Conservation (phyloP, 37 sponge, comb jelly and placozoan genomes). For the Ephydatia muelleri region DNA sequence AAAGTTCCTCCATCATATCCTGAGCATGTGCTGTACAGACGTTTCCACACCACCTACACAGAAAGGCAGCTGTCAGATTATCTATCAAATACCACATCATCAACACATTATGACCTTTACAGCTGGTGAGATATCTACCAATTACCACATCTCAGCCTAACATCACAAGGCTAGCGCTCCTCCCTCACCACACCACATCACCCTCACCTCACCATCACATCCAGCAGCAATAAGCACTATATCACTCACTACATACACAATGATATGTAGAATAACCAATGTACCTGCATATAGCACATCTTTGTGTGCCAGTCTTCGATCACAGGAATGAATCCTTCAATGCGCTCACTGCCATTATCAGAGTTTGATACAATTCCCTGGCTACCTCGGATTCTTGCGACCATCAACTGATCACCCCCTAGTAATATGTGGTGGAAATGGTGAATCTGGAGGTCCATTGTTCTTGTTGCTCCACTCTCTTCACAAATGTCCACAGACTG, state of each 20-base stretch:
- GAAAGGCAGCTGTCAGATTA: no score
- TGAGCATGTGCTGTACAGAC: conserved; percentile 16
- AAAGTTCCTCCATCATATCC: neutral
- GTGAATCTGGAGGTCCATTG: neutral
- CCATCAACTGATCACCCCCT: conserved; percentile 22
- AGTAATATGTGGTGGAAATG: conserved; percentile 6
- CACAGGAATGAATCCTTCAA: conserved; percentile 12
- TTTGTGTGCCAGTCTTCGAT: conserved; percentile 31
- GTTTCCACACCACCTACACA: conserved; percentile 41
- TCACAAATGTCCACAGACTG: no score
- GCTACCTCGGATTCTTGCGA: neutral
- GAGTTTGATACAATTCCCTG: neutral
- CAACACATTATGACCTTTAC: no score
- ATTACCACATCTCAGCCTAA: no score
- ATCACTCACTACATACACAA: no score
- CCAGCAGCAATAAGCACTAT: no score
- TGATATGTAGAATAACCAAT: neutral
- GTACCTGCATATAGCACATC: neutral
- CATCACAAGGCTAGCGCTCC: no score
- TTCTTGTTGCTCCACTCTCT: neutral
- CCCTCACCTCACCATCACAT: no score
- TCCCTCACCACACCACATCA: no score
- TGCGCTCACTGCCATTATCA: conserved; percentile 6
- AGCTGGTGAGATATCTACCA: no score
- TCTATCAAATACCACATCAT: no score